phyloP scores from a whole-genome alignment of 2,888 invertebrate species.

The Lottia gigantea region DNA sequence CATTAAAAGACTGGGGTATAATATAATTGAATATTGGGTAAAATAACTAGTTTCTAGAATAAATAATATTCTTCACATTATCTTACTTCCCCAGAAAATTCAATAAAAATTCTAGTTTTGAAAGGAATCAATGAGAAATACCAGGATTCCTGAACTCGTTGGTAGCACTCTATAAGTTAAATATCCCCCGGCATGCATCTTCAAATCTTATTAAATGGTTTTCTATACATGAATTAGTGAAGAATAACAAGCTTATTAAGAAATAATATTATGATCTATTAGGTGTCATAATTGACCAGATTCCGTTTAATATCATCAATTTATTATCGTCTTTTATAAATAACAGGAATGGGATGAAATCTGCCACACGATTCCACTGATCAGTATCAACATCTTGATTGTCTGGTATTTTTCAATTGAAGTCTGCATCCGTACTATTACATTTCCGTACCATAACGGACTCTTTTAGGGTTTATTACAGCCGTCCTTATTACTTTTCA shows the following conservation, averaged over 20 bases:
- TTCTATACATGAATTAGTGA: neutral
- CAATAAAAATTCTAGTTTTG: neutral
- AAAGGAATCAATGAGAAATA: neutral
- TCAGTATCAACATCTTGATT: too few relatives aligned
- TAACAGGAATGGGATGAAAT: too few relatives aligned
- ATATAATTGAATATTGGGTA: conserved; percentile 7
- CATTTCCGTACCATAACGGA: too few relatives aligned
- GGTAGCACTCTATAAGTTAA: neutral
- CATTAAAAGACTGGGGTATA: neutral
- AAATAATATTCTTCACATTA: neutral
- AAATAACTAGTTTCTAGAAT: neutral
- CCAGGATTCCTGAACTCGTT: neutral
- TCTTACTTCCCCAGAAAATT: neutral
- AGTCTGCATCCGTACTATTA: too few relatives aligned
- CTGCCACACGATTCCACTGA: too few relatives aligned
- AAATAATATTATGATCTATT: conserved; percentile 4
- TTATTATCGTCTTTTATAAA: neutral
- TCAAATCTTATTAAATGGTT: conserved; percentile 3
- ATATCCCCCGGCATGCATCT: neutral
- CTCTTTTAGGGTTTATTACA: too few relatives aligned
- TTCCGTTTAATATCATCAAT: neutral
- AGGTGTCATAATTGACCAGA: conserved; percentile 7
- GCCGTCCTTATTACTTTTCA: too few relatives aligned
- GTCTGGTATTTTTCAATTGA: too few relatives aligned
- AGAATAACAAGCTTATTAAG: neutral